Evolutionary conservation across 1,140 invertebrate species (phyloP), one percentile per base, ranked within the genome.

Genomic region (Lamellibrachia luymesi): DNA sequence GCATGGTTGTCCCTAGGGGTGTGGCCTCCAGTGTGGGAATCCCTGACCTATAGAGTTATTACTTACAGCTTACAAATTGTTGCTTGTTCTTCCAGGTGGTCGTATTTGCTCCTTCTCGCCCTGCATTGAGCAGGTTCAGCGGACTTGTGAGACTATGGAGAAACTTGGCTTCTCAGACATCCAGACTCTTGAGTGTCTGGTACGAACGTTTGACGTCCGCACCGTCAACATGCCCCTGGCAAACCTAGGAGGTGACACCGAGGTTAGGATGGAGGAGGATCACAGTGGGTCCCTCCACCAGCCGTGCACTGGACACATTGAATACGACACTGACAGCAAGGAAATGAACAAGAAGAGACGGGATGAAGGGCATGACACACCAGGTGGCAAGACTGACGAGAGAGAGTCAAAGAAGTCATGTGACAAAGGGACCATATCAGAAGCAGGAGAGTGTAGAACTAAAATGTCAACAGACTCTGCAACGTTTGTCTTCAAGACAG

Each of bases 111-210:
- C 98, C 0, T 99, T 99, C 97, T 99, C 99, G 2, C 99, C 99
- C 0, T 99, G 99, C 95, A 99, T 99, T 94, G 99, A 99, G 96
- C 99, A 99, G 97, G 98, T 99, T 1, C 98, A 99, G 96, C 97
- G 97, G 94, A 98, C 98, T 6, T 98, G 98, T 96, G 95, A 97
- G 91, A 97, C 97, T 92, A 96, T 99, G 64, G 95, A 96, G 91
- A 96, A 97, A 91, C 95, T 97, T 90, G 98, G 98, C 10, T 99
- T 99, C 95, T 97, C 97, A 92, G 98, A 99, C 94, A 97, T 99
- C 52, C 97, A 97, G 94, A 99, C 98, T 1, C 97, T 98, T 95
- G 99, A 99, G 96, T 98, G 98, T 95, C 96, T 99, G 91, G 98
- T 98, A 95, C 97, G 97, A 91, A 98, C 98, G 95, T 97, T 98